phyloP scores from a whole-genome alignment of 2,797 vertebrate genomes.

The Squalus acanthias region DNA sequence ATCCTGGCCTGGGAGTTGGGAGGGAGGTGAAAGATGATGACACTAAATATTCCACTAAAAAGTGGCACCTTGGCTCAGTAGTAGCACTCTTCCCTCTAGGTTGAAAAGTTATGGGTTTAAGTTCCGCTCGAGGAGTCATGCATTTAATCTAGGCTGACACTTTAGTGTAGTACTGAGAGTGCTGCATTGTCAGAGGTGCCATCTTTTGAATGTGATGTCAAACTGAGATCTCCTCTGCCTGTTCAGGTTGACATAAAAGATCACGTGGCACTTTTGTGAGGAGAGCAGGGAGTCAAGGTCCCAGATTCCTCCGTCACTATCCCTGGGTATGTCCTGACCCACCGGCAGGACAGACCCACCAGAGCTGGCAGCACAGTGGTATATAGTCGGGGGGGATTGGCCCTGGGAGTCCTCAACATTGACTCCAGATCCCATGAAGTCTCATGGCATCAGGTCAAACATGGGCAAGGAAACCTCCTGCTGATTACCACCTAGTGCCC shows the following conservation, averaged over 20 bases:
- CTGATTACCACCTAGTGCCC: too few relatives aligned
- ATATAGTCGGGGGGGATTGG: too few relatives aligned
- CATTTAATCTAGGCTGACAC: not conserved
- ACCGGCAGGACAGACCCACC: too few relatives aligned
- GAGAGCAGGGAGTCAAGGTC: not conserved
- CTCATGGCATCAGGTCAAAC: too few relatives aligned
- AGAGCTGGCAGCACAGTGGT: too few relatives aligned
- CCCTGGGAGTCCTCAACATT: too few relatives aligned
- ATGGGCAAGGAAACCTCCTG: too few relatives aligned
- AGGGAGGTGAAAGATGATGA: not conserved
- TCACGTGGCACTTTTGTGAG: not conserved
- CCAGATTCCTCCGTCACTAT: too few relatives aligned
- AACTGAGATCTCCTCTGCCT: not conserved
- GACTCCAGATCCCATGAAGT: too few relatives aligned
- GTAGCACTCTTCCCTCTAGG: not conserved
- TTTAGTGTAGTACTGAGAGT: not conserved
- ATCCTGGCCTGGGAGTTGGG: not conserved
- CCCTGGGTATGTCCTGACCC: too few relatives aligned
- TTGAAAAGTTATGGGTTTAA: not conserved
- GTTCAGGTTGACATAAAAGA: not conserved
- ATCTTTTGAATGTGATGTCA: not conserved
- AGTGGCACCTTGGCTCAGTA: not conserved
- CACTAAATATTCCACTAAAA: not conserved
- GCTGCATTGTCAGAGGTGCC: not conserved
- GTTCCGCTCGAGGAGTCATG: not conserved